Evolutionary conservation across 2,888 invertebrate genomes (phyloP).

Genomic region (Acronicta alni): DNA sequence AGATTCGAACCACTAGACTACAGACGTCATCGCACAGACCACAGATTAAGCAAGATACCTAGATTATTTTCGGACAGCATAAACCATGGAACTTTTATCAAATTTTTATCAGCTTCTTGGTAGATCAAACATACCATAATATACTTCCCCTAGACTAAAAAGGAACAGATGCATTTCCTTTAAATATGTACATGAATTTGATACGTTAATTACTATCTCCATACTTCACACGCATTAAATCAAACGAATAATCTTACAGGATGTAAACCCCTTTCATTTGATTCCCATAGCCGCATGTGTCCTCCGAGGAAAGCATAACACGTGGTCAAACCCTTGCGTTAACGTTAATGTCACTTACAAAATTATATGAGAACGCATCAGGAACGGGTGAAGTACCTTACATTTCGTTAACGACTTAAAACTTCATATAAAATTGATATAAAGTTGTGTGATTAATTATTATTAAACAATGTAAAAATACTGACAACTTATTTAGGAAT

Average conservation of each 20-base stretch:
- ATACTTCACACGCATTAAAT: constrained; percentile 52
- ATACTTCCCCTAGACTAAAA: not conserved
- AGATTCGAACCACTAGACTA: too few relatives aligned
- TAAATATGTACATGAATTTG: constrained; percentile 24
- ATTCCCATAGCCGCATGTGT: constrained; percentile 55
- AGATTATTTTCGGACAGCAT: too few relatives aligned
- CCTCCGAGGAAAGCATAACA: constrained; percentile 44
- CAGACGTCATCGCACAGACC: too few relatives aligned
- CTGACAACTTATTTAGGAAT: too few relatives aligned
- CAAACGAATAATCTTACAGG: constrained; percentile 49
- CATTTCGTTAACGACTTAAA: constrained; percentile 32
- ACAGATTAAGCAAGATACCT: too few relatives aligned
- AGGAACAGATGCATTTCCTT: constrained; percentile 9
- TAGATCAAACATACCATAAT: not conserved
- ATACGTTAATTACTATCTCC: constrained; percentile 43
- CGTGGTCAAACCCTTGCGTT: constrained; percentile 47
- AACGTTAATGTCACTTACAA: constrained; percentile 37
- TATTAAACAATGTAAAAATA: too few relatives aligned
- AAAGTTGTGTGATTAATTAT: too few relatives aligned
- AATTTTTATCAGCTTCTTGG: too few relatives aligned
- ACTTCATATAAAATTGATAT: not conserved
- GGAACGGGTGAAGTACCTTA: constrained; percentile 18
- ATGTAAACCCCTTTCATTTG: constrained; percentile 51
- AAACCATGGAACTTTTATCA: too few relatives aligned
- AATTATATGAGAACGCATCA: constrained; percentile 37